phyloP scores from a whole-genome alignment of 2,113 vertebrate genomes.

The Anser cygnoides region DNA sequence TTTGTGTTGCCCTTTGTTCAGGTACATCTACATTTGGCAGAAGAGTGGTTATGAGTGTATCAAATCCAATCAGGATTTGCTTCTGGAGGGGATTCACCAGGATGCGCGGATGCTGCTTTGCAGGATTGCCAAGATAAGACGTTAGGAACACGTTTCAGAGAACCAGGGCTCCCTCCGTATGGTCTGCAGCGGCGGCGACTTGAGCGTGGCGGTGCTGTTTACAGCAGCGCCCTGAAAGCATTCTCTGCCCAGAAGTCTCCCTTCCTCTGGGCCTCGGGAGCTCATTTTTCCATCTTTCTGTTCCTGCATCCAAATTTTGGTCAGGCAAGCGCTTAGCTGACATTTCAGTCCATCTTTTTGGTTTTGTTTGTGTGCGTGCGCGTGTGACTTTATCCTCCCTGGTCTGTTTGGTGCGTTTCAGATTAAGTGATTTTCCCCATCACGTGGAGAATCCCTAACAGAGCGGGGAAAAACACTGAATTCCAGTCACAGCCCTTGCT shows the following conservation, averaged over 20 bases:
- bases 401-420: not conserved
- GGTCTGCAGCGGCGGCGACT: not conserved
- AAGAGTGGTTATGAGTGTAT: not conserved
- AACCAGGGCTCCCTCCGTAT: conserved; percentile 1
- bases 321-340: not conserved
- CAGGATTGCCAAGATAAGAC: conserved; percentile 23
- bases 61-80: not conserved
- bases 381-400: not conserved
- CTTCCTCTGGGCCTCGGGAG: not conserved
- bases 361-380: not conserved
- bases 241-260: not conserved
- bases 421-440: not conserved
- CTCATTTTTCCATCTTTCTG: not conserved
- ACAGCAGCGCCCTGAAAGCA: not conserved
- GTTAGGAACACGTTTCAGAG: not conserved
- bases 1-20: not conserved
- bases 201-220: not conserved
- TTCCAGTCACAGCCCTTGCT: not conserved
- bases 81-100: not conserved
- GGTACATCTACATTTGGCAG: not conserved
- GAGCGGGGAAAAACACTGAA: not conserved
- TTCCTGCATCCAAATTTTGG: not conserved
- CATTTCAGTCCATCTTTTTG: not conserved
- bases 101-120: not conserved
- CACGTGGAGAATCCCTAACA: not conserved